These are phyloP conservation scores for Geophilus truncorum DNA, from an alignment of 2,888 invertebrate genomes.

Conservation along the genomic window DNA sequence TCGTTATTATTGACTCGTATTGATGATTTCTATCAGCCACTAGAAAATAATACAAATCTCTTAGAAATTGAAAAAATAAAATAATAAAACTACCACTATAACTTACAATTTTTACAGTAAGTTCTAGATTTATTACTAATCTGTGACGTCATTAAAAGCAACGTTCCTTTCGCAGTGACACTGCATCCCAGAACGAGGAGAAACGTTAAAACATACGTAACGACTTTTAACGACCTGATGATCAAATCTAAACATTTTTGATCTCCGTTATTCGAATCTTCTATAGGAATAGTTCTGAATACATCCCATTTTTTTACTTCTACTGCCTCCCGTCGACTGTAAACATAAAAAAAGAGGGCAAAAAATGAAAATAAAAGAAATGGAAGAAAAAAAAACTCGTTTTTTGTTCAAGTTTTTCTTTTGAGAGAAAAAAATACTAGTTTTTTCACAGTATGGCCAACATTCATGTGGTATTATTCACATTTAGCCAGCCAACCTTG, in stretches of 20 bases:
- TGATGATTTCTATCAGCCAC: conserved; percentile 28
- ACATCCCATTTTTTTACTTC: conserved; percentile 69
- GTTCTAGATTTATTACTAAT: conserved; percentile 66
- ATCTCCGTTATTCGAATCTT: conserved; percentile 60
- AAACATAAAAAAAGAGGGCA: conserved; percentile 25
- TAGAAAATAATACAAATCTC: too few species aligned
- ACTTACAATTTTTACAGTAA: conserved; percentile 65
- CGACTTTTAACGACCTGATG: conserved; percentile 56
- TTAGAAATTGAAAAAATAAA: conserved; percentile 32
- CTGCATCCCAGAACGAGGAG: conserved; percentile 76
- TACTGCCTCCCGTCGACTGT: conserved; percentile 52
- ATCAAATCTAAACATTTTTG: conserved; percentile 63
- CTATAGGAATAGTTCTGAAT: conserved; percentile 67
- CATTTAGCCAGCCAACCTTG: background rate
- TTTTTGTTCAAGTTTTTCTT: too few species aligned
- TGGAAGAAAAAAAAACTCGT: background rate
- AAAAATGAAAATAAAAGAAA: background rate
- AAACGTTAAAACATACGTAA: conserved; percentile 81
- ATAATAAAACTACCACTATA: too few species aligned
- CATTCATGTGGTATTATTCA: background rate
- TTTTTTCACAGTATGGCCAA: background rate
- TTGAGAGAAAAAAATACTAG: background rate
- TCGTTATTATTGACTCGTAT: conserved; percentile 72
- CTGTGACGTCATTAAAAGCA: conserved; percentile 89
- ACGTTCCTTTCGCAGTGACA: conserved; percentile 79